Conservation (phyloP, 2,888 invertebrate genomes). For the Therioaphis trifolii region DNA sequence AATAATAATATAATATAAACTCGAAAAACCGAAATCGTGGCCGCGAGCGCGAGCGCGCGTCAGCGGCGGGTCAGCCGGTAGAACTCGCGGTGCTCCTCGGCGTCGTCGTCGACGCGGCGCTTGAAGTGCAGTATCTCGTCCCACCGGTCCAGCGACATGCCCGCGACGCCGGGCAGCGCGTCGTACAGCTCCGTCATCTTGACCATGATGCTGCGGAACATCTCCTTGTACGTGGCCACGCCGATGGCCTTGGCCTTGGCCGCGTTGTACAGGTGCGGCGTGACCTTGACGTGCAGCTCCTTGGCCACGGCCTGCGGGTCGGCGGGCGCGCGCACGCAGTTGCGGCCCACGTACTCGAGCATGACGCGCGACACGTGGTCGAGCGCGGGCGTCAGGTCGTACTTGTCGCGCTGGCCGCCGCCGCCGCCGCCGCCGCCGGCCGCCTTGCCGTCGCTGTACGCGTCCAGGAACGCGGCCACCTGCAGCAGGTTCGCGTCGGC, state of each 20-base stretch:
- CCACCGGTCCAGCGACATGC: neutral
- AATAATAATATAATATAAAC: no score
- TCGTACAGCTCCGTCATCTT: neutral
- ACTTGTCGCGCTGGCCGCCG: rapidly evolving
- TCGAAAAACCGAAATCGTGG: neutral
- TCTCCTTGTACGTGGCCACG: neutral
- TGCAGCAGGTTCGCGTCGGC: neutral
- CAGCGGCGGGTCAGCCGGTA: neutral
- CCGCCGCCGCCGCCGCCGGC: rapidly evolving
- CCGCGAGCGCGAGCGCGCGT: no score
- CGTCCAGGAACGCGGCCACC: neutral
- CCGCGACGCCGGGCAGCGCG: neutral
- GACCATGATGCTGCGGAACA: neutral
- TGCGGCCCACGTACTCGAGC: neutral
- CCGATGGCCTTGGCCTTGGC: rapidly evolving
- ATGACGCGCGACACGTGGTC: rapidly evolving
- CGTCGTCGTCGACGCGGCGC: neutral
- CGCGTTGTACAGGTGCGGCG: neutral
- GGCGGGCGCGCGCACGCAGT: neutral
- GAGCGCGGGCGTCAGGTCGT: neutral
- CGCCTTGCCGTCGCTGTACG: neutral
- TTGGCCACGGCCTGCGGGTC: neutral
- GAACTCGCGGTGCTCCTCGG: neutral
- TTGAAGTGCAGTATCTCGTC: neutral
- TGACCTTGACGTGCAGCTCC: neutral